Evolutionary conservation across 2,797 vertebrate genomes (phyloP).

Genomic region (Gymnocypris eckloni): DNA sequence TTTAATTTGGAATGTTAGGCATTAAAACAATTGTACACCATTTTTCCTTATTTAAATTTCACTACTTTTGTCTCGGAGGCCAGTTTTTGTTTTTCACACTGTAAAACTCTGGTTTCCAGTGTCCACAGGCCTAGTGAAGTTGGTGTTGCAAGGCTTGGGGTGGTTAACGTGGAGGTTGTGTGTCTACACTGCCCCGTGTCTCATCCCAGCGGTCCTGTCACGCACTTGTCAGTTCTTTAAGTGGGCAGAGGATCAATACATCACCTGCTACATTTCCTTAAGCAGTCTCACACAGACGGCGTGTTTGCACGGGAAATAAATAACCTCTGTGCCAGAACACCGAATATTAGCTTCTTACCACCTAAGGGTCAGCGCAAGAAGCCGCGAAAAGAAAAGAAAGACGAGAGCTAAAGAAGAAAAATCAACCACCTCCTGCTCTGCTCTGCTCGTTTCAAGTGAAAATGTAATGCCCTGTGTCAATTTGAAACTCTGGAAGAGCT

Average conservation of each 20-base stretch:
- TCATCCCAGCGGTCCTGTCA: conserved; percentile 48
- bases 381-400: conserved; percentile 59
- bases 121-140: conserved; percentile 27
- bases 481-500: conserved; percentile 76
- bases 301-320: conserved; percentile 68
- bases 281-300: conserved; percentile 61
- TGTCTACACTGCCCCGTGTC: conserved; percentile 37
- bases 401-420: conserved; percentile 55
- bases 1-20: background rate
- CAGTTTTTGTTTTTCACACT: conserved; percentile 6
- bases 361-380: conserved; percentile 65
- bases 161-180: conserved; percentile 31
- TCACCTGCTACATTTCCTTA: conserved; percentile 70
- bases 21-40: background rate
- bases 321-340: conserved; percentile 65
- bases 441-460: conserved; percentile 61
- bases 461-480: conserved; percentile 76
- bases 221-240: conserved; percentile 65
- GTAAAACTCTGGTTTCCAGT: conserved; percentile 24
- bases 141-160: conserved; percentile 25
- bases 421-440: conserved; percentile 60
- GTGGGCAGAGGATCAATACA: conserved; percentile 69
- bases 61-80: background rate
- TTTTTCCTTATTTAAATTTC: background rate
- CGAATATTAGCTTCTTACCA: conserved; percentile 57